Evolutionary conservation across 2,113 vertebrate genomes (phyloP).

Genomic region (Anolis carolinensis): DNA sequence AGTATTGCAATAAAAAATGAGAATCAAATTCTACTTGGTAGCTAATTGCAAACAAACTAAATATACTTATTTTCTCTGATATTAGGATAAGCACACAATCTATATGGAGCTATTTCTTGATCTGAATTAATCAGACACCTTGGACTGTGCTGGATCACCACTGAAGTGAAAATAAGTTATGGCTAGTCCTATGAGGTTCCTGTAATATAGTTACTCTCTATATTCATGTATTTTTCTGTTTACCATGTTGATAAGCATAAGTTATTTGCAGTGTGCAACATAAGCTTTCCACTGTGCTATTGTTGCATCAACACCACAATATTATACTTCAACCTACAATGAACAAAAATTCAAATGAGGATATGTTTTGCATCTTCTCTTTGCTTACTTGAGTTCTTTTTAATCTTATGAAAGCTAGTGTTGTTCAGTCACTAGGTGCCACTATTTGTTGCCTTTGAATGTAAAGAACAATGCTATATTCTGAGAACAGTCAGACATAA

Average conservation of each 20-base stretch:
- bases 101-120: neutral
- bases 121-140: neutral
- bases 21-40: neutral
- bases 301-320: neutral
- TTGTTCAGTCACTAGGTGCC: slow-evolving; percentile 1
- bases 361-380: neutral
- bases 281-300: neutral
- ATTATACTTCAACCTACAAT: neutral
- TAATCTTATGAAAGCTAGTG: neutral
- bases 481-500: neutral
- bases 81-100: slow-evolving; percentile 1
- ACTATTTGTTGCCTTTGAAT: neutral
- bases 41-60: neutral
- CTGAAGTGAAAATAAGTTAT: neutral
- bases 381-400: neutral
- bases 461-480: neutral
- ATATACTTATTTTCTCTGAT: neutral
- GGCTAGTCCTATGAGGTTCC: neutral
- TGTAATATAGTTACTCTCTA: neutral
- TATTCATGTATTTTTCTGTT: neutral
- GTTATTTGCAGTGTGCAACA: neutral
- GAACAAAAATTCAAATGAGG: neutral
- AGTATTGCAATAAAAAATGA: accelerated
- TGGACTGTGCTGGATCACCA: neutral
- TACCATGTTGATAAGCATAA: neutral